A percentile compares a stretch with the other conserved stretches of the same genome.
phyloP scores from a whole-genome alignment of 2,797 vertebrate genomes.

The Chelmon rostratus region DNA sequence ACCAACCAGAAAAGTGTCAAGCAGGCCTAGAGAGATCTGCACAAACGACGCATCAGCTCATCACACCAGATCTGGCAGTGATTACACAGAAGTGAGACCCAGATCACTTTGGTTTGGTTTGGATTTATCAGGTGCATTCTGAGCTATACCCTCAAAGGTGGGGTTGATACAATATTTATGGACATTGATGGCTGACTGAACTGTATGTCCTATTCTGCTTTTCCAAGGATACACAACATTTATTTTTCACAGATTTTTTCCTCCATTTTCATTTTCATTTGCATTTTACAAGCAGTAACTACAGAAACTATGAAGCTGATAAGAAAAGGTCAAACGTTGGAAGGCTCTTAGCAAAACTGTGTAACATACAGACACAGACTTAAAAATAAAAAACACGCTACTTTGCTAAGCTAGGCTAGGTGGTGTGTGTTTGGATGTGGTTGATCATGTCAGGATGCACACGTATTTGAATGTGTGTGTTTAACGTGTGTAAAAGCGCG shows the following conservation, averaged over 20 bases:
- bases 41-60: background rate
- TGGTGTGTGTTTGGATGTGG: background rate
- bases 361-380: background rate
- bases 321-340: background rate
- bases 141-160: background rate
- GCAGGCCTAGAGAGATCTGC: background rate
- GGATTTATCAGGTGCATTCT: conserved; percentile 35
- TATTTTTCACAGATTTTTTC: too few relatives aligned
- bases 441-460: background rate
- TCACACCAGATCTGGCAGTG: background rate
- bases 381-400: background rate
- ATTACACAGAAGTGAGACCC: background rate
- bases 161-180: background rate
- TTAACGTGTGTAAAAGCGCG: background rate
- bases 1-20: background rate
- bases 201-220: background rate
- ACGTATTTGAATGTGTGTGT: background rate
- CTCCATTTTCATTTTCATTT: too few relatives aligned
- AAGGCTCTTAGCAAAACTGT: background rate
- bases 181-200: background rate
- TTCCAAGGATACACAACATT: background rate
- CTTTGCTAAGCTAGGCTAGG: too few relatives aligned
- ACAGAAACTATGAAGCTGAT: background rate
- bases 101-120: conserved; percentile 63
- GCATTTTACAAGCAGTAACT: too few relatives aligned